Conservation (phyloP, 2,888 invertebrate species). For the Drosophila rubida region DNA sequence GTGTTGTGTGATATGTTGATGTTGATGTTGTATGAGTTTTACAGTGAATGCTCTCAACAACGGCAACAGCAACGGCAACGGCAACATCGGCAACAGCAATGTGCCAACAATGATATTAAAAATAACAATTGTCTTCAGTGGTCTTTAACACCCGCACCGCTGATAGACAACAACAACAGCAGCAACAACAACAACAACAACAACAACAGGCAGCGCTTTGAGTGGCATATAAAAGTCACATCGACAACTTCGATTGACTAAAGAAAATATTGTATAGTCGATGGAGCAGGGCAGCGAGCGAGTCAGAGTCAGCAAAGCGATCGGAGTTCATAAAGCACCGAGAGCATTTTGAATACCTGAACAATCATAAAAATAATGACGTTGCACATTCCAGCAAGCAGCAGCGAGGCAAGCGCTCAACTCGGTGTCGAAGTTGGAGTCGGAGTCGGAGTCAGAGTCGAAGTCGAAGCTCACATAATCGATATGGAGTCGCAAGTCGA, state of each 20-base stretch:
- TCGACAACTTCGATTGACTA: conserved; percentile 79
- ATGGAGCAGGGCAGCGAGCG: conserved; percentile 23
- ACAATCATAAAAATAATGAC: conserved; percentile 84
- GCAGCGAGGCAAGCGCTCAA: conserved; percentile 23
- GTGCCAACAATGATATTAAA: conserved; percentile 77
- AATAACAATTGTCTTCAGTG: conserved; percentile 81
- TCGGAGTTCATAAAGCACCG: conserved; percentile 64
- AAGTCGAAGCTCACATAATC: conserved; percentile 17
- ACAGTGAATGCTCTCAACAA: conserved; percentile 64
- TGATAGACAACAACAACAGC: conserved; percentile 78
- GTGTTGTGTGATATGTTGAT: conserved; percentile 58
- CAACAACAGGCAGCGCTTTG: conserved; percentile 57
- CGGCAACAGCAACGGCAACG: conserved; percentile 33
- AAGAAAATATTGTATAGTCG: conserved; percentile 71
- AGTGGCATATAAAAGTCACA: conserved; percentile 78
- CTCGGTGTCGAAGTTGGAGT: conserved; percentile 15
- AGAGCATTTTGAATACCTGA: conserved; percentile 79
- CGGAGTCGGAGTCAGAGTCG: conserved; percentile 21
- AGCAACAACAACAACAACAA: conserved; percentile 44
- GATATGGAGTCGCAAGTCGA: conserved; percentile 16
- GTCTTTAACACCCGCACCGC: conserved; percentile 81
- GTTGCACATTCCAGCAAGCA: conserved; percentile 82
- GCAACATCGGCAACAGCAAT: conserved; percentile 54
- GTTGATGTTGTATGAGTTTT: conserved; percentile 62
- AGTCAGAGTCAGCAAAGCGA: conserved; percentile 19